A percentile compares a stretch with the other conserved stretches of the same genome.
phyloP scores from a whole-genome alignment of 2,113 vertebrate genomes.

The Podarcis cretensis region DNA sequence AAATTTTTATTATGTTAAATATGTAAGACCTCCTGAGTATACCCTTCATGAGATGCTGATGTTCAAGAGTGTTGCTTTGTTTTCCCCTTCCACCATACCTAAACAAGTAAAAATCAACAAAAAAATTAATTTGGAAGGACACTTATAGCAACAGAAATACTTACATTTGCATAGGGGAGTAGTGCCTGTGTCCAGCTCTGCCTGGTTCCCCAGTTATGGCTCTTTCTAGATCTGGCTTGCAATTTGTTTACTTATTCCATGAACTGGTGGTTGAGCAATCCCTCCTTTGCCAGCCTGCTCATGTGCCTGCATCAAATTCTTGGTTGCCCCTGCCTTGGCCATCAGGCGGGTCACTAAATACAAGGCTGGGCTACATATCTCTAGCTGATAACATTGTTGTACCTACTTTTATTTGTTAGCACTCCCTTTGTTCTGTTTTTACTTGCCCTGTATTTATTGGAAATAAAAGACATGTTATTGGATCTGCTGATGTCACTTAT shows the following conservation, averaged over 20 bases:
- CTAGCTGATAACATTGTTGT: background rate
- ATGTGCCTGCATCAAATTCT: no score
- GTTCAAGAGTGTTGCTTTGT: background rate
- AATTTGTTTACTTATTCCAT: no score
- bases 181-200: no score
- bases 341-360: no score
- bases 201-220: no score
- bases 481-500: background rate
- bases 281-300: no score
- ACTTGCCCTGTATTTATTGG: background rate
- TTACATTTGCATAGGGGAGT: no score
- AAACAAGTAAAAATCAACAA: background rate
- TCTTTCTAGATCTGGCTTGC: background rate
- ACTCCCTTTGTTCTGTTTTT: background rate
- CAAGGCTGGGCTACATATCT: background rate
- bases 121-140: no score
- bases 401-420: background rate
- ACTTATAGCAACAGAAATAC: no score
- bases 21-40: background rate
- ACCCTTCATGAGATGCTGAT: background rate
- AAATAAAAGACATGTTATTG: background rate
- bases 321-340: no score
- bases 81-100: background rate
- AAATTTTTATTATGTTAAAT: background rate
- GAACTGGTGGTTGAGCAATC: no score